Percentiles rank a stretch among this genome's conserved stretches.
Conservation (phyloP, 2,797 vertebrate genomes). For the Anabacerthia variegaticeps region DNA sequence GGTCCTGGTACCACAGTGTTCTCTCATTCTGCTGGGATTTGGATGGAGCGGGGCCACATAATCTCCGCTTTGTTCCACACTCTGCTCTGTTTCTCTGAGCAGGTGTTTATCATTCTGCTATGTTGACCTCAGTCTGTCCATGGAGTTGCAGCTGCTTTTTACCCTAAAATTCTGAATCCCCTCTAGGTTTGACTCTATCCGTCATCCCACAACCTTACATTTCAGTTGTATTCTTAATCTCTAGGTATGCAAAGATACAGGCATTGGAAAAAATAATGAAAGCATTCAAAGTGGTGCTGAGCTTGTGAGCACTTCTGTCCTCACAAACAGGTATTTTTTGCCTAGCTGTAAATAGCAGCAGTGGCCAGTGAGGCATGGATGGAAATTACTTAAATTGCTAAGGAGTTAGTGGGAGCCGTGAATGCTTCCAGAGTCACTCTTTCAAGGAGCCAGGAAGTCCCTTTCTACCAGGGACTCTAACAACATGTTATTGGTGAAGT, state of each 20-base stretch:
- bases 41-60: too few relatives aligned
- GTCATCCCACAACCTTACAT: not conserved
- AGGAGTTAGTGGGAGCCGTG: not conserved
- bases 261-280: not conserved
- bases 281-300: not conserved
- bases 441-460: not conserved
- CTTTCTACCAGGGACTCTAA: not conserved
- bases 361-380: fast-evolving
- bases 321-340: not conserved
- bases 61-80: too few relatives aligned
- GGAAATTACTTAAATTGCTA: not conserved
- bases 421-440: not conserved
- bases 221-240: not conserved
- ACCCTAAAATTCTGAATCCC: too few relatives aligned
- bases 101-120: too few relatives aligned
- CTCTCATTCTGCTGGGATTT: too few relatives aligned
- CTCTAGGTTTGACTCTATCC: too few relatives aligned
- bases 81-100: too few relatives aligned
- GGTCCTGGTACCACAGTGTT: too few relatives aligned
- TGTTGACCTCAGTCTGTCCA: too few relatives aligned
- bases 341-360: not conserved
- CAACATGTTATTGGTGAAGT: not conserved
- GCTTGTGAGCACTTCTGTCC: not conserved
- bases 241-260: not conserved
- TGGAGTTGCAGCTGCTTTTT: too few relatives aligned